Base-by-base conservation (phyloP, 2,888 invertebrate species). In the Chironomus riparius region DNA sequence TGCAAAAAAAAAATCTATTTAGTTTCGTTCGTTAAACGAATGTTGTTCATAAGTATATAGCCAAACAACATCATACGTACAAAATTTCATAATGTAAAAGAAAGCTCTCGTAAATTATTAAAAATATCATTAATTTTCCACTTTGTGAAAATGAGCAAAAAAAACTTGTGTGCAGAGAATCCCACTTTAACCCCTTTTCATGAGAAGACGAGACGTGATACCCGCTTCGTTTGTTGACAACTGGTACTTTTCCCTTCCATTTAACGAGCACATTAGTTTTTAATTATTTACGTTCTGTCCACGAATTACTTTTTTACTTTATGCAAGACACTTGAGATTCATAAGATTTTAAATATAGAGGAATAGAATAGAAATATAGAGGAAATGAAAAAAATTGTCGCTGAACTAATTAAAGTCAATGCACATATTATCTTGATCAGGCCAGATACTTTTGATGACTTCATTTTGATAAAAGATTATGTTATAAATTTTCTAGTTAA, bases 111-210 rank as follows among this genome's bases (percentile, higher is more conserved):
- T 68, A 74, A 74, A 68, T 74, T 74, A 65, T 74, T 68, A 74
- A 74, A 74, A 74, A 68, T 74, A 48, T 48, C 74, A 74, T 74
- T 74, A 74, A 74, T 74, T 74, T 74, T 28, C 74, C 13, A 62
- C 28, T 65, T 24, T 15, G 56, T 18, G 7, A 38, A 38, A 38
- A 38, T 10, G 38, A 65, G 65, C 24, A 24, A 22, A 21, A 24
- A 68, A 22, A 38, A 2, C n/a, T n/a, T 28, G 38, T n/a, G 28
- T 13, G 12, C 15, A 56, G 38, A 56, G 38, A 62, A n/a, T 48
- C 47, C 68, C 68, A 38, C 62, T 65, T 68, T 48, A 68, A 74
- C 47, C 74, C 74, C 68, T 74, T 74, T 68, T 38, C 47, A 48
- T 6, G 2, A 18, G n/a, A 56, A 3, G 18, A 18, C 50, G 62